A percentile compares a stretch with the other conserved stretches of the same genome.
These are phyloP conservation scores for Nomada goodeniana DNA, from an alignment of 2,888 invertebrate species.

Conservation along the genomic window DNA sequence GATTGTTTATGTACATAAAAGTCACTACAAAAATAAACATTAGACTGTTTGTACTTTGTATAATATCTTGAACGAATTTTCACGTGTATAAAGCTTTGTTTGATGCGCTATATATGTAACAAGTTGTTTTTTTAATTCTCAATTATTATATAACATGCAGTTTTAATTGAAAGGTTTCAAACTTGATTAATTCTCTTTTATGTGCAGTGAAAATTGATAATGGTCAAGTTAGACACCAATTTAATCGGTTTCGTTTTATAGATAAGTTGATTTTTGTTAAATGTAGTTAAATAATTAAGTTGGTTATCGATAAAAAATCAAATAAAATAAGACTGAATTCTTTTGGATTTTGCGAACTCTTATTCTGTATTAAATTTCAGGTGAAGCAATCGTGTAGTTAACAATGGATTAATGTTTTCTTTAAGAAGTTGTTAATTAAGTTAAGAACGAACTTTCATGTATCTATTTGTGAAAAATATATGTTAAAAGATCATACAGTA, in stretches of 20 bases:
- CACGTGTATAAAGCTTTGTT: constrained; percentile 37
- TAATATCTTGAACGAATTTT: constrained; percentile 51
- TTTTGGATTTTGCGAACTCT: constrained; percentile 6
- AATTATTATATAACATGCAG: neutral
- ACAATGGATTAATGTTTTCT: neutral
- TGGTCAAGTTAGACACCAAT: neutral
- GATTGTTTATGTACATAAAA: constrained; percentile 60
- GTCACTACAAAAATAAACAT: constrained; percentile 56
- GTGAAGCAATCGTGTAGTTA: neutral
- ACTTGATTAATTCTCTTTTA: constrained; percentile 10
- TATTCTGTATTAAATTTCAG: constrained; percentile 1
- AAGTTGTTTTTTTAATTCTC: constrained; percentile 7
- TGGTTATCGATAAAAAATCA: neutral
- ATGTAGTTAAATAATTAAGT: neutral
- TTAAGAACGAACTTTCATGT: neutral
- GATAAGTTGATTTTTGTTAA: neutral
- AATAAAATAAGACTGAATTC: constrained; percentile 29
- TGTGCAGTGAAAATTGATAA: neutral
- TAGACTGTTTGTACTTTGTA: constrained; percentile 59
- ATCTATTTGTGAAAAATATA: neutral
- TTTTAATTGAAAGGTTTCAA: neutral
- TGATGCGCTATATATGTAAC: constrained; percentile 16
- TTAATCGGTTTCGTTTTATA: constrained; percentile 2
- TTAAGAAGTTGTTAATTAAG: neutral
- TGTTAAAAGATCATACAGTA: neutral